Evolutionary conservation across 92 coral and sea anemone species (phyloP), one percentile per base, ranked within the genome.

Genomic region (Diadumene lineata): DNA sequence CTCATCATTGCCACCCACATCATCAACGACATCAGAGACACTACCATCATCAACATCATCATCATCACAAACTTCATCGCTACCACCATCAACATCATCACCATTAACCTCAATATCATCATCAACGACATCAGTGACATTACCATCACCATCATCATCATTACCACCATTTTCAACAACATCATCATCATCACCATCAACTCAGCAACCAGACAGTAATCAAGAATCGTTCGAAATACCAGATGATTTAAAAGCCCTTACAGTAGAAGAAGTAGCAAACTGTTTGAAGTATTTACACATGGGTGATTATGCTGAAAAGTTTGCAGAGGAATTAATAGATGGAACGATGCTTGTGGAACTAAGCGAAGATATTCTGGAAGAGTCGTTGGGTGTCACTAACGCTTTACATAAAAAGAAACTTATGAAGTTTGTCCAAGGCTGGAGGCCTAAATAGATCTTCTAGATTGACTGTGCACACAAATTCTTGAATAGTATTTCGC

Each of bases 241-340:
- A 1, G 82, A 73, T 31, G 79, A 85, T 32, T 70, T 85, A 26
- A 19, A 34, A 1, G 10, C 43, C 16, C 44, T 86, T 2, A 76
- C 68, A 2, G 84, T 82, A 16, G 61, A 76, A 27, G 84, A 65
- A 23, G 81, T 86, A 0, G 81, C 81, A 13, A 68, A 86, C 18
- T 82, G 91, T 51, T 80, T 86, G 7, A 66, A 44, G 62, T 57
- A 50, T 29, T 87, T 86, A 0, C 51, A 86, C 29, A 58, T 86
- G 78, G 91, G 64, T 23, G 34, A 24, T 44, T 72, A 77, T 46
- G 78, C 73, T 17, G 77, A 82, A 0, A 78, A 43, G 57, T 86
- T 86, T 70, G 28, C 28, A 34, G 53, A 53, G 56, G 73, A 77
- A 16, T 81, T 65, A 26, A 82, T 86, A 22, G 91, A 86, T 82